These are phyloP conservation scores for Chrysochloris asiatica DNA, from an alignment of 2,113 vertebrate species.

Conservation along the genomic window DNA sequence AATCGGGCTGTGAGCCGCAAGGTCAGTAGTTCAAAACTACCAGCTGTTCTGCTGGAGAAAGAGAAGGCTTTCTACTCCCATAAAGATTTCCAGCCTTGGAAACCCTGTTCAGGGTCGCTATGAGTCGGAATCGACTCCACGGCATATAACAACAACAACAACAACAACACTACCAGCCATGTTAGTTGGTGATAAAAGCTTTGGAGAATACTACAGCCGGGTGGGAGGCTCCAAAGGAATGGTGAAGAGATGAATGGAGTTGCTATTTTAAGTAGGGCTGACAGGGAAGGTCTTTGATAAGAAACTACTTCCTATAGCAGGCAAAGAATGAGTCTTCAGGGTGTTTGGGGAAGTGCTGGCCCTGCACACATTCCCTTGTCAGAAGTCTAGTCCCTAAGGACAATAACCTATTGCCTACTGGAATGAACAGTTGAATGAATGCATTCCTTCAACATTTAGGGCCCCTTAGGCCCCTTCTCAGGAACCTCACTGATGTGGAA, in stretches of 20 bases:
- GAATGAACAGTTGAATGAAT: rapidly evolving
- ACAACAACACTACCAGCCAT: too few relatives aligned
- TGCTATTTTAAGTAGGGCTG: neutral
- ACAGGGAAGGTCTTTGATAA: too few relatives aligned
- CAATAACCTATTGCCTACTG: rapidly evolving
- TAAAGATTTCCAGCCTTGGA: too few relatives aligned
- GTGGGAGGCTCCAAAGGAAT: neutral
- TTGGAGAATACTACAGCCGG: neutral
- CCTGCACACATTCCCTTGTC: rapidly evolving
- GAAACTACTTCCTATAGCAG: neutral
- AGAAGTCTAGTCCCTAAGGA: neutral
- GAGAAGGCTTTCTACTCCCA: too few relatives aligned
- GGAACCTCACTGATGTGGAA: neutral
- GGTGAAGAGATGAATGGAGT: neutral
- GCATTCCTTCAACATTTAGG: neutral
- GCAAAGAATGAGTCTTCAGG: neutral
- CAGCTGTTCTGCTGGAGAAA: too few relatives aligned
- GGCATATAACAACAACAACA: too few relatives aligned
- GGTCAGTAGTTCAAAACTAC: too few relatives aligned
- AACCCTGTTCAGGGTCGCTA: too few relatives aligned
- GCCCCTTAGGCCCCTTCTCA: neutral
- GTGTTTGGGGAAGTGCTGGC: rapidly evolving
- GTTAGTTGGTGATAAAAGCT: neutral
- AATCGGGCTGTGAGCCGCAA: too few relatives aligned
- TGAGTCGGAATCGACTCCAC: too few relatives aligned